Evolutionary conservation across 1,140 invertebrate species (phyloP), one percentile per base, ranked within the genome.

Genomic region (Philaenus spumarius): DNA sequence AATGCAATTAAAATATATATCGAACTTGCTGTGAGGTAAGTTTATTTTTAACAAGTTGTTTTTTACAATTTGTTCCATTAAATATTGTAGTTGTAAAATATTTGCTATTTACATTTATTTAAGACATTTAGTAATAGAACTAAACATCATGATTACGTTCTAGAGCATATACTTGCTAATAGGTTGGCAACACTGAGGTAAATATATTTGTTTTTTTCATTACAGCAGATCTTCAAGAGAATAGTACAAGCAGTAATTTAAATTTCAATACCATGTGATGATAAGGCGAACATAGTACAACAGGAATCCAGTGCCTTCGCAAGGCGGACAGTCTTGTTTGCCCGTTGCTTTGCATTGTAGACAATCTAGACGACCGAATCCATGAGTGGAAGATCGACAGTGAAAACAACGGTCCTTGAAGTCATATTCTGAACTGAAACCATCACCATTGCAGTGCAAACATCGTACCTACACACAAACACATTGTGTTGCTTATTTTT

Each of bases 281-380:
- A 73, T 77, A 30, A 79, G 66, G 35, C 72, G 73, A 51, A 79
- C 77, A 63, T 69, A 79, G 62, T 76, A 79, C 52, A 73, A 73
- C 26, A 79, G 71, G 50, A 78, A 76, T 6, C 76, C 75, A 61
- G 72, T 73, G 19, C 75, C 71, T 45, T 75, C 71, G 65, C 78
- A 79, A 9, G 70, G 66, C 14, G 70, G 69, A 64, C 78, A 79
- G 2, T 67, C 63, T 3, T 74, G 67, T 23, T 73, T 69, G 6
- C 78, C 78, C 60, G 77, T 77, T 7, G 77, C 73, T 55, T 70
- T 69, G 60, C 77, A 79, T 43, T 72, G 70, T 24, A 67, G 66
- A 54, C 76, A 77, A 60, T 75, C 71, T 68, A 75, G 69, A 51
- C 73, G 61, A 1, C 74, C 74, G 51, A 71, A 68, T 2, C 74